A percentile compares a stretch with the other conserved stretches of the same genome.
These are phyloP conservation scores for Caenorhabditis latens DNA, from an alignment of 1,140 invertebrate species.

Conservation along the genomic window DNA sequence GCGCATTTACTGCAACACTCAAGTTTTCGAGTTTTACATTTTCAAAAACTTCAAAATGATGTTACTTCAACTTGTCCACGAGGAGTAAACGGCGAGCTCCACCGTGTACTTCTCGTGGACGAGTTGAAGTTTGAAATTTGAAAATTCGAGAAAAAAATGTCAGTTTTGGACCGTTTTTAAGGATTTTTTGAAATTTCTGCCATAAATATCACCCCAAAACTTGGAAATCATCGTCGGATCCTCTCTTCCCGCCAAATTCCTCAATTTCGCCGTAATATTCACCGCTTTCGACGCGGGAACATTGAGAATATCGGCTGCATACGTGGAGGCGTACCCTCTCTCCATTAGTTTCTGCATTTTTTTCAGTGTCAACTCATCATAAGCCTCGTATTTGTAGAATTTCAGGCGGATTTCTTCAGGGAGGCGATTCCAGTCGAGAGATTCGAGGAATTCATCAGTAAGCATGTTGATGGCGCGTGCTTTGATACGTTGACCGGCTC, in stretches of 20 bases:
- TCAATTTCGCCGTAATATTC: neutral
- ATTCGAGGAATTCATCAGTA: neutral
- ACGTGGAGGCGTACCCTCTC: neutral
- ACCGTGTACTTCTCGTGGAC: too few species aligned
- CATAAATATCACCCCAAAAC: too few species aligned
- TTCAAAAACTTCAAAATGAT: too few species aligned
- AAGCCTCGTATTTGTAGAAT: neutral
- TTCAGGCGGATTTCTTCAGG: neutral
- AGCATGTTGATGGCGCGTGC: neutral
- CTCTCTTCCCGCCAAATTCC: neutral
- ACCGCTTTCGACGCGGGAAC: neutral
- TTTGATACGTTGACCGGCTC: neutral
- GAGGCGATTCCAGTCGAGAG: neutral
- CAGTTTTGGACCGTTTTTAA: too few species aligned
- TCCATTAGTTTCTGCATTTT: slow-evolving; percentile 2
- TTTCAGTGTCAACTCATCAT: neutral
- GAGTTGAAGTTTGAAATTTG: too few species aligned
- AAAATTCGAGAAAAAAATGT: too few species aligned
- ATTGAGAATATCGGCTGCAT: neutral
- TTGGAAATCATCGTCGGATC: neutral
- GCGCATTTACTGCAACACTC: too few species aligned
- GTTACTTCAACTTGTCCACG: too few species aligned
- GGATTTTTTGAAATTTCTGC: too few species aligned
- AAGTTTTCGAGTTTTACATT: too few species aligned
- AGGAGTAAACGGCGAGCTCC: too few species aligned